Conservation (phyloP, 2,113 vertebrate species). For the Alexandromys fortis region DNA sequence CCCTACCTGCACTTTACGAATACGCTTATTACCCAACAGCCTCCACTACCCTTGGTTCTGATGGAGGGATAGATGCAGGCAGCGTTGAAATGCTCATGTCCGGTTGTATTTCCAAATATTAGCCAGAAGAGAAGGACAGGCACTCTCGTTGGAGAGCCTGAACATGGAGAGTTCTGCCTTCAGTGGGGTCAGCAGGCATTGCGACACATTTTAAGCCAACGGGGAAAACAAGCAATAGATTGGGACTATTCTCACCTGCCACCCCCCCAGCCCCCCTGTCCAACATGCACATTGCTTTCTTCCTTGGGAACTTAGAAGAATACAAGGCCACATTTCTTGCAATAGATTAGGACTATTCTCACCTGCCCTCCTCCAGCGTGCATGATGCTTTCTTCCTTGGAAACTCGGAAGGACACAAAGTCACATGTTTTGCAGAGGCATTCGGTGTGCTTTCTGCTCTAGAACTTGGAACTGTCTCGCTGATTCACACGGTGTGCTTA, state of each 20-base stretch:
- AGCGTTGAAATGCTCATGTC: neutral
- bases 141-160: too few species aligned
- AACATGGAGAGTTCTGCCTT: neutral
- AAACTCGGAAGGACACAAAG: neutral
- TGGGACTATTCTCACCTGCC: neutral
- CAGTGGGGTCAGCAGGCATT: neutral
- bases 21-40: neutral
- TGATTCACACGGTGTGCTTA: neutral
- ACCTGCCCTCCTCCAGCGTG: too few species aligned
- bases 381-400: neutral
- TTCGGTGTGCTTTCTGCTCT: conserved; percentile 52
- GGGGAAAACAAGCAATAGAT: neutral
- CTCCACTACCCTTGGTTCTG: neutral
- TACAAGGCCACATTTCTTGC: neutral
- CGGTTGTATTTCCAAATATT: neutral
- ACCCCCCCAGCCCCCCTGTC: accelerated
- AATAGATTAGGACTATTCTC: neutral
- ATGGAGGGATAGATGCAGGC: neutral
- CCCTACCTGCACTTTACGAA: neutral
- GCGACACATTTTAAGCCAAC: neutral
- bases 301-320: neutral
- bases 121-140: neutral
- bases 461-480: conserved; percentile 64
- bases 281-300: neutral
- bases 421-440: neutral